Percentiles rank a stretch among this genome's conserved stretches.
These are phyloP conservation scores for Halcyon malimbica DNA, from an alignment of 2,113 vertebrate genomes.

Conservation along the genomic window DNA sequence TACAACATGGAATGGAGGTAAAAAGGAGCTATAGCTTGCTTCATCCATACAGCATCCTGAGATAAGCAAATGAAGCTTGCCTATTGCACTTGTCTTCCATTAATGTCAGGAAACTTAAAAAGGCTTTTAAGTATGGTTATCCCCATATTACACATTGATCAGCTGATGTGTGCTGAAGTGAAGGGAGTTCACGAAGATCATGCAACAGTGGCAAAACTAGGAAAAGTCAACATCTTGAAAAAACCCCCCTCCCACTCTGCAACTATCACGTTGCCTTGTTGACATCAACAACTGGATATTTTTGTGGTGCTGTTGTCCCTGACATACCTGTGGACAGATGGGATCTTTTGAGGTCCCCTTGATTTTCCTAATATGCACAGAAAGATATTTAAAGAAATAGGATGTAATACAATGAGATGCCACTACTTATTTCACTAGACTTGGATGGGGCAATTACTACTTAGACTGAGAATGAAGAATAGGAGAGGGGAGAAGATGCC, in stretches of 20 bases:
- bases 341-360: background rate
- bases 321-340: background rate
- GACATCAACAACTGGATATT: background rate
- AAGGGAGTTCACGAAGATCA: background rate
- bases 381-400: background rate
- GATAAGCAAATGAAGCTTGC: background rate
- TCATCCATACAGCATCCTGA: background rate
- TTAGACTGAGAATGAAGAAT: background rate
- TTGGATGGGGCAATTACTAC: background rate
- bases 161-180: background rate
- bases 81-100: background rate
- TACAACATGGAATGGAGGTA: background rate
- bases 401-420: background rate
- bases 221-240: background rate
- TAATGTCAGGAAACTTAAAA: background rate
- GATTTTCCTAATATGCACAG: background rate
- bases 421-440: background rate
- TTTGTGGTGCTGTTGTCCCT: background rate
- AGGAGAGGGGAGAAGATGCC: background rate
- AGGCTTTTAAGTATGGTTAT: background rate
- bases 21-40: background rate
- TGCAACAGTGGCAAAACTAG: background rate
- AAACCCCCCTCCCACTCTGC: background rate
- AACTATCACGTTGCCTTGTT: background rate
- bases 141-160: background rate